Conservation (phyloP, 2,113 vertebrate species). For the Morone chrysops region DNA sequence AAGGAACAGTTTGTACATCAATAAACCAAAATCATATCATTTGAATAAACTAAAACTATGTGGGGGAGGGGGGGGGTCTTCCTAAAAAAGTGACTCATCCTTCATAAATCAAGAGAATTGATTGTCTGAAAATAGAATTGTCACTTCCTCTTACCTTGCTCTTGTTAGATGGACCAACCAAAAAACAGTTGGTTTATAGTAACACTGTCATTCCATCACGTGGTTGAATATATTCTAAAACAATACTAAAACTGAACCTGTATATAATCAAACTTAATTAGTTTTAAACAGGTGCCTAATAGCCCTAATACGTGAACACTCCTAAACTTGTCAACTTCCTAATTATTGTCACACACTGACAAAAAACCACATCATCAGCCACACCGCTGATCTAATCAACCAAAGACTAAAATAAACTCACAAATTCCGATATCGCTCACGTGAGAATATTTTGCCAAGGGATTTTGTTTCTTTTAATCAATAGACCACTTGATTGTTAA, state of each 20-base stretch:
- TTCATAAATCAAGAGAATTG: slow-evolving; percentile 1
- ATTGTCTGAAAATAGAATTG: background rate
- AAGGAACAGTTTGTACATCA: slow-evolving; percentile 26
- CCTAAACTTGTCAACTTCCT: background rate
- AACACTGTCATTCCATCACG: background rate
- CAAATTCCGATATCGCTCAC: background rate
- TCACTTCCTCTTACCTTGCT: background rate
- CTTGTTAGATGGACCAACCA: background rate
- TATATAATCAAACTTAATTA: background rate
- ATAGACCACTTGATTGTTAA: slow-evolving; percentile 45
- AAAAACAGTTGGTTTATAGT: slow-evolving; percentile 3
- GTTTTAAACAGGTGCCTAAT: background rate
- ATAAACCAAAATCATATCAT: slow-evolving; percentile 9
- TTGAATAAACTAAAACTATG: background rate
- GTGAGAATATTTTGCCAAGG: slow-evolving; percentile 10
- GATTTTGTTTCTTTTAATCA: slow-evolving; percentile 2
- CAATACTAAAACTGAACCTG: background rate
- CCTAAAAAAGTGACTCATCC: background rate
- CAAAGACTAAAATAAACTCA: slow-evolving; percentile 58
- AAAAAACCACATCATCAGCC: background rate
- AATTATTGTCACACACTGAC: background rate
- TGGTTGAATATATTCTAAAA: background rate
- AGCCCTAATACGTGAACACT: background rate
- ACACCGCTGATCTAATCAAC: slow-evolving; percentile 51
- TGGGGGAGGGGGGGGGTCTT: background rate